Conservation (phyloP, 2,888 invertebrate species). For the Geophilus truncorum region DNA sequence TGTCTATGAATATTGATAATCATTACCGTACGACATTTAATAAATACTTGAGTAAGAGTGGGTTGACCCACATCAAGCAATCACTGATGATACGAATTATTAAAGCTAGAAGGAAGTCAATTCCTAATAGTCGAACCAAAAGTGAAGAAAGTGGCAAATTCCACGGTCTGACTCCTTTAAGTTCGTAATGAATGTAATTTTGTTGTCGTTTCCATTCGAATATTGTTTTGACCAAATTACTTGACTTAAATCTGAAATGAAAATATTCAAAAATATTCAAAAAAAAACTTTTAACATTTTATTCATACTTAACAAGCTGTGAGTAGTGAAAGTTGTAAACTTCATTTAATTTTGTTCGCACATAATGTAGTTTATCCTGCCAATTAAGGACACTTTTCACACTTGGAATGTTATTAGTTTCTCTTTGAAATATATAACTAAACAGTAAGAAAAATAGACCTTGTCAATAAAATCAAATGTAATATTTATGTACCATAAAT, state of each 20-base stretch:
- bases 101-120: neutral
- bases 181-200: neutral
- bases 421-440: neutral
- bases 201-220: constrained; percentile 11
- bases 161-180: neutral
- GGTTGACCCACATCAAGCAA: neutral
- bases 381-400: neutral
- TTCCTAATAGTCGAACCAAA: neutral
- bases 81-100: neutral
- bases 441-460: too few species aligned
- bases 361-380: neutral
- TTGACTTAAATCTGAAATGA: neutral
- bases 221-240: neutral
- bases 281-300: neutral
- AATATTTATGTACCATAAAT: neutral
- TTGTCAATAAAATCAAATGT: neutral
- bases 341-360: neutral
- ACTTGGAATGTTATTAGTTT: neutral
- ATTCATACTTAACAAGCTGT: neutral
- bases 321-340: neutral
- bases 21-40: too few species aligned
- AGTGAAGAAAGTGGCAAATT: neutral
- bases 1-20: too few species aligned
- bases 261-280: neutral
- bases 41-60: neutral